phyloP scores from a whole-genome alignment of 1,140 invertebrate genomes.

The Diachasmimorpha longicaudata region DNA sequence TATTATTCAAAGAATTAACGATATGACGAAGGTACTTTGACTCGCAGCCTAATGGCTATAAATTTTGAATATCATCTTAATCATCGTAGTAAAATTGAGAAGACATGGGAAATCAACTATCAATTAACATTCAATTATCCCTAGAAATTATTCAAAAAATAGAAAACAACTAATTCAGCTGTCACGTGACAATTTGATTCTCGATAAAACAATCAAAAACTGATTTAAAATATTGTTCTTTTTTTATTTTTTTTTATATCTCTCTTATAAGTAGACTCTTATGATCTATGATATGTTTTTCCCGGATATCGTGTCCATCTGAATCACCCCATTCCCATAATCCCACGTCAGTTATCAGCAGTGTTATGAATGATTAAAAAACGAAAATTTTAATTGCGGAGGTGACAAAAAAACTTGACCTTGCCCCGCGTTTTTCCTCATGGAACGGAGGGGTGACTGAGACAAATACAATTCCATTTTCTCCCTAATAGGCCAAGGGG shows the following conservation, averaged over 20 bases:
- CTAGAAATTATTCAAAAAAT: neutral
- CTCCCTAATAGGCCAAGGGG: neutral
- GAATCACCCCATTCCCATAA: neutral
- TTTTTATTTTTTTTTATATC: neutral
- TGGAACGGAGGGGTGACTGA: too few relatives aligned
- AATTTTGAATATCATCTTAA: neutral
- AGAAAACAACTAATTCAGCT: neutral
- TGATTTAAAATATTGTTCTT: neutral
- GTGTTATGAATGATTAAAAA: too few relatives aligned
- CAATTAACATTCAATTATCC: neutral
- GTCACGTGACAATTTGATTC: neutral
- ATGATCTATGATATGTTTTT: slow-evolving; percentile 4
- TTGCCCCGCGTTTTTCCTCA: too few relatives aligned
- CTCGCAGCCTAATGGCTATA: neutral
- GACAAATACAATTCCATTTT: neutral
- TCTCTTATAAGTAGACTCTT: neutral
- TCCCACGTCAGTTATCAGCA: neutral
- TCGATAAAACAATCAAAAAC: neutral
- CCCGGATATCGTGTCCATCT: neutral
- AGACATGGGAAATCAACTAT: neutral
- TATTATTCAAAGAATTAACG: neutral
- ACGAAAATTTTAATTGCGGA: too few relatives aligned
- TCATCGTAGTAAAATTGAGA: neutral
- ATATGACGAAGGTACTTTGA: neutral
- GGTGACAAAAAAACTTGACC: too few relatives aligned